Base-by-base conservation (phyloP, 2,888 invertebrate species). In the Drosophila cognata region DNA sequence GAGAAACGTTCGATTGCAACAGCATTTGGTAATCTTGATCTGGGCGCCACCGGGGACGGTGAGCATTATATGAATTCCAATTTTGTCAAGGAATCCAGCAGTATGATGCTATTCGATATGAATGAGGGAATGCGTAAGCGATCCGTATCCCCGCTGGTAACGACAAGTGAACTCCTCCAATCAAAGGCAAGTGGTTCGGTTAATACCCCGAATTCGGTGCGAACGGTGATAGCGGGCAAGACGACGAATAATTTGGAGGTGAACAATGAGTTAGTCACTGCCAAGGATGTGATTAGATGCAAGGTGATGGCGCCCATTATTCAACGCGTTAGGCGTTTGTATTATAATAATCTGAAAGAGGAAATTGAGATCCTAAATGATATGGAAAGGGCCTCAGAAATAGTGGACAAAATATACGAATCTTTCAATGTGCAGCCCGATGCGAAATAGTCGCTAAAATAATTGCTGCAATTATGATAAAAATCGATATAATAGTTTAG, bases 291-390 rank as follows among this genome's bases (percentile, higher is more conserved):
- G 0, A 85, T 92, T 2, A 85, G 73, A 33, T 76, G 82, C 0
- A 91, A 84, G 57, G 84, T 92, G 0, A 89, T 92, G 28, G 82
- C 86, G 53, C 92, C 92, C 4, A 86, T 92, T 77, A 77, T 90
- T 29, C 89, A 84, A 3, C 91, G 88, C 35, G 66, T 92, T 8
- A 92, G 89, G 50, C 84, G 86, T 1, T 85, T 92, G 82, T 91
- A 85, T 62, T 58, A 91, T 2, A 84, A 89, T 50, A 91, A 85
- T 56, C 68, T 92, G 3, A 79, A 80, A 8, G 90, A 91, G 48
- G 90, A 92, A 68, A 85, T 91, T 75, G 63, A 80, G 0, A 69
- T 92, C 0, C 82, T 92, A 80, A 89, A 92, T 41, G 91, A 92
- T 29, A 64, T 92, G 55, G 89, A 89, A 38, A 74, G 59, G 4